A percentile compares a stretch with the other conserved stretches of the same genome.
phyloP scores from a whole-genome alignment of 2,888 invertebrate species.

The Parnassius smintheus region DNA sequence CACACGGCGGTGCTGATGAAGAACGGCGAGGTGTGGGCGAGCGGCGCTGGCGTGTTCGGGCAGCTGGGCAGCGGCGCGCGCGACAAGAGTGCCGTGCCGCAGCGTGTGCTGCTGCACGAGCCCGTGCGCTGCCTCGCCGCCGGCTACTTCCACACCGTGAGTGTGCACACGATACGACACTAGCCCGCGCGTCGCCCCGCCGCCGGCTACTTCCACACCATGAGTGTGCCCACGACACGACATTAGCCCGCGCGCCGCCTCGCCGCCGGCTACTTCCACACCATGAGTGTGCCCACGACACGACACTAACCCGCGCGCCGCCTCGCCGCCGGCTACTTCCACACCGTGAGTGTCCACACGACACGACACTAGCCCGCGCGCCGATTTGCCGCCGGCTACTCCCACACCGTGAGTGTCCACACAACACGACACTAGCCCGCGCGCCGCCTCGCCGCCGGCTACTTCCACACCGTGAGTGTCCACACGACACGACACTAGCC shows the following conservation, averaged over 20 bases:
- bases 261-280: background rate
- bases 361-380: conserved; percentile 55
- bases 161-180: conserved; percentile 39
- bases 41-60: conserved; percentile 89
- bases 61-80: conserved; percentile 84
- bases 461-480: conserved; percentile 31
- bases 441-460: background rate
- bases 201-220: background rate
- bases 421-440: background rate
- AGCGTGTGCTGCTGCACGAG: conserved; percentile 62
- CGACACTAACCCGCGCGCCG: background rate
- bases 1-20: conserved; percentile 86
- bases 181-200: background rate
- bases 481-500: conserved; percentile 75
- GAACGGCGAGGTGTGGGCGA: conserved; percentile 85
- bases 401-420: conserved; percentile 80
- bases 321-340: conserved; percentile 82
- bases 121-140: conserved; percentile 73
- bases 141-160: conserved; percentile 84
- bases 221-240: conserved; percentile 67
- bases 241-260: background rate
- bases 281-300: background rate
- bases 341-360: conserved; percentile 82
- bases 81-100: conserved; percentile 83
- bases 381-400: conserved; percentile 81